Evolutionary conservation across 1,140 invertebrate genomes (phyloP).

Genomic region (Hycleus cichorii): DNA sequence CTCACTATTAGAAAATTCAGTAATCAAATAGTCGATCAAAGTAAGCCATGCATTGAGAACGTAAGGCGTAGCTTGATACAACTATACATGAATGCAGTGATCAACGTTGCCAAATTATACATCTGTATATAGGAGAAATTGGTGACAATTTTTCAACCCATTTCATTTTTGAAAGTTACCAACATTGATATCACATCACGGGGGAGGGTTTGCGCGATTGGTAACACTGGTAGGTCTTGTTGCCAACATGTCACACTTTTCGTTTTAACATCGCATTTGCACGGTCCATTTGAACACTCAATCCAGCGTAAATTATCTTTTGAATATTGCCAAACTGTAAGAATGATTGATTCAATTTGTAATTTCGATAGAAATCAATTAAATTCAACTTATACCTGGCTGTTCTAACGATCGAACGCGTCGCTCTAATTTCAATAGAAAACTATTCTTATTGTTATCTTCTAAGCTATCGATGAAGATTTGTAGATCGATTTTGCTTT

Average conservation of each 20-base stretch:
- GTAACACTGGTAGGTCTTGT: constrained; percentile 53
- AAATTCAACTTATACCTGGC: constrained; percentile 44
- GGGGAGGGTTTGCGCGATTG: constrained; percentile 59
- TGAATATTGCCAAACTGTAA: constrained; percentile 58
- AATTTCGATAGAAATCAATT: neutral
- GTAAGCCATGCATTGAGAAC: too few relatives aligned
- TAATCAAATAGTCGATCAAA: too few relatives aligned
- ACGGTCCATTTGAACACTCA: constrained; percentile 61
- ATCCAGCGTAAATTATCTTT: constrained; percentile 56
- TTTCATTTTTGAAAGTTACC: too few relatives aligned
- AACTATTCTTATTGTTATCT: constrained; percentile 22
- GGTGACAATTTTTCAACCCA: constrained; percentile 22
- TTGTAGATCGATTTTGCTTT: constrained; percentile 24
- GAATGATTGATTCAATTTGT: neutral
- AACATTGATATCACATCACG: constrained; percentile 61
- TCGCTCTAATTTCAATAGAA: constrained; percentile 50
- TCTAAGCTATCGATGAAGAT: constrained; percentile 28
- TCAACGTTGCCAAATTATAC: too few relatives aligned
- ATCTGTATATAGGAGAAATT: neutral
- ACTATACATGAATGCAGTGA: too few relatives aligned
- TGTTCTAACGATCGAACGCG: constrained; percentile 65
- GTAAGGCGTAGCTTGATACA: too few relatives aligned
- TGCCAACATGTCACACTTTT: constrained; percentile 67
- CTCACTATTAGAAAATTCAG: too few relatives aligned
- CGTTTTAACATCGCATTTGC: constrained; percentile 58